Evolutionary conservation across 92 coral and sea anemone species (phyloP).

Genomic region (Montipora capitata): DNA sequence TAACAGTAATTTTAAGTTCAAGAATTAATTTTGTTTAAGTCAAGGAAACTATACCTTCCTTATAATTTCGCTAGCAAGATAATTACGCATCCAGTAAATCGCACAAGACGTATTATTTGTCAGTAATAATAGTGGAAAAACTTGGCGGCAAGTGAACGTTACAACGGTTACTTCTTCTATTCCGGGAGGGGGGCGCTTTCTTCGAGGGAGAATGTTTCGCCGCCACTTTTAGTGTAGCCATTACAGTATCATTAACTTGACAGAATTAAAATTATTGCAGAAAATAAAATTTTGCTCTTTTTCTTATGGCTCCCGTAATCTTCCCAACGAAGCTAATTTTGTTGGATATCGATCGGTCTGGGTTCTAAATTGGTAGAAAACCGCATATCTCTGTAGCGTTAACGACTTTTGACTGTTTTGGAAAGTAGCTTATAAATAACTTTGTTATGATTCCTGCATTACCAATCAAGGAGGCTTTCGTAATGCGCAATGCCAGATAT

Average conservation of each 20-base stretch:
- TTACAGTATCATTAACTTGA: background rate
- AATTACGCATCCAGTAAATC: too few species aligned
- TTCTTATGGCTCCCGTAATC: background rate
- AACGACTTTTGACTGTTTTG: background rate
- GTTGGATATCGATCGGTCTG: background rate
- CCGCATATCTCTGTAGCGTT: background rate
- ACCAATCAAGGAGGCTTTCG: background rate
- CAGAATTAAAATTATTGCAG: background rate
- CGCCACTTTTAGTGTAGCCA: too few species aligned
- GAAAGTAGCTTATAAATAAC: background rate
- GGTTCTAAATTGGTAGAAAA: background rate
- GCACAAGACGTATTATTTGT: too few species aligned
- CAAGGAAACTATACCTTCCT: too few species aligned
- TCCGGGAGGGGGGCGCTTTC: too few species aligned
- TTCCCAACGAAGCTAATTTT: slow-evolving; percentile 2
- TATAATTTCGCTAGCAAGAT: too few species aligned
- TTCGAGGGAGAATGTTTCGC: too few species aligned
- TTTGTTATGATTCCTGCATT: background rate
- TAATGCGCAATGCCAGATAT: background rate
- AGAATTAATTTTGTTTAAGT: too few species aligned
- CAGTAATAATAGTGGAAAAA: too few species aligned
- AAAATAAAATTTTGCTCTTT: background rate
- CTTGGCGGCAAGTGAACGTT: too few species aligned
- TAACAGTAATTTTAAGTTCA: too few species aligned
- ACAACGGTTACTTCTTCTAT: too few species aligned